Evolutionary conservation across 2,888 invertebrate genomes (phyloP), one percentile per base, ranked within the genome.

Genomic region (Diarsia brunnea): DNA sequence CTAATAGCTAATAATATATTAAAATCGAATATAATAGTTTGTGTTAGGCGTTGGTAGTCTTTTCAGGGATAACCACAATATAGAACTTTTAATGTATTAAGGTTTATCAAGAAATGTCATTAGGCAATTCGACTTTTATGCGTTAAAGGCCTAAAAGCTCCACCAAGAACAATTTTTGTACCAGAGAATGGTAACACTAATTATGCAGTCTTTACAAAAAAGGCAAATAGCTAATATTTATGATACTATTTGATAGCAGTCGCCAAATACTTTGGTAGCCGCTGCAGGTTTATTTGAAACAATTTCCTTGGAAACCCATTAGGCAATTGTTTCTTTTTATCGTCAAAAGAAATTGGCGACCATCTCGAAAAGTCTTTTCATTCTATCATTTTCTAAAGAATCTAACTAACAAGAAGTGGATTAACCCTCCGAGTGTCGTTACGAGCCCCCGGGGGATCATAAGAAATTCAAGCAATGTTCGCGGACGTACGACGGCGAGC

Each of bases 1-100:
- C 55, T 82, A 74, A 78, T 83, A 53, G 63, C 24, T 60, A 49
- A 69, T 76, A 68, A 49, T 66, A 68, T 38, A 55, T 61, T 73
- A 45, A 72, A 51, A 12, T 49, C 12, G 31, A 49, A 72, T 76
- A 38, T 38, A 51, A n/a, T 19, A 47, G 43, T 31, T 80, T 53
- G 47, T 80, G 4, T 79, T 55, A 47, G 24, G 31, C 24, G 47
- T 49, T 67, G 24, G 14, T 64, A 24, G 67, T 49, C 1, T 27
- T 73, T 38, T 51, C 27, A 68, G 45, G n/a, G 58, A 43, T 45
- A 74, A 45, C 7, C 16, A 38, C 21, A 27, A 24, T 58, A 27
- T 10, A 38, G 14, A n/a, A 38, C n/a, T 38, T 5, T 38, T 65
- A 2, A 60, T 38, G 21, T 38, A 49, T 27, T 51, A 67, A n/a